phyloP scores from a whole-genome alignment of 1,140 invertebrate species.

The Apis cerana region DNA sequence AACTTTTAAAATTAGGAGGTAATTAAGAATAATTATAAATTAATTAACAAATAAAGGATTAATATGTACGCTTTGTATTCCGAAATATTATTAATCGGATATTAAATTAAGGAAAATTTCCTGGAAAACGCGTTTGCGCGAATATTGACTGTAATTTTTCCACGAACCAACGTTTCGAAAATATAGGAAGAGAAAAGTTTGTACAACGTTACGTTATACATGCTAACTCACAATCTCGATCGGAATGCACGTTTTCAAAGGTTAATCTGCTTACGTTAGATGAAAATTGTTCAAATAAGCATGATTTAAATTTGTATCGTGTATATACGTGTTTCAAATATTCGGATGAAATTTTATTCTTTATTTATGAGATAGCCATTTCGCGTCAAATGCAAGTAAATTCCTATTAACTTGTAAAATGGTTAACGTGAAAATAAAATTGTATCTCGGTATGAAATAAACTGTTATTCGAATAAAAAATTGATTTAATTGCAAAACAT shows the following conservation, averaged over 20 bases:
- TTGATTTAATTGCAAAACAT: no score
- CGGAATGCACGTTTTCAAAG: not conserved
- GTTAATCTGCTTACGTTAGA: not conserved
- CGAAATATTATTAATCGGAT: no score
- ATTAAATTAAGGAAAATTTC: not conserved
- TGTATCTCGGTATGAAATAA: not conserved
- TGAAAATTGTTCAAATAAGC: not conserved
- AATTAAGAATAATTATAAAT: slow-evolving; percentile 3
- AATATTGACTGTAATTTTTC: not conserved
- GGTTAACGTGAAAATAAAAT: not conserved
- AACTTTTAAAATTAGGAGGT: slow-evolving; percentile 23
- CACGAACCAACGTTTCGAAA: not conserved
- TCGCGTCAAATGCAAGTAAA: not conserved
- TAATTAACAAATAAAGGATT: not conserved
- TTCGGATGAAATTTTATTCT: not conserved
- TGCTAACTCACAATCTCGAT: not conserved
- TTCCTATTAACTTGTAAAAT: not conserved
- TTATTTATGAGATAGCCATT: not conserved
- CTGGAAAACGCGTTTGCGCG: not conserved
- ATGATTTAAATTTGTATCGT: no score
- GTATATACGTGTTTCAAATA: not conserved
- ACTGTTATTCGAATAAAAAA: not conserved
- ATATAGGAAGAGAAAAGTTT: not conserved
- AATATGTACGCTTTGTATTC: not conserved
- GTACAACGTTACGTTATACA: not conserved